Evolutionary conservation across 1,140 invertebrate species (phyloP).

Genomic region (Euwallacea fornicatus): DNA sequence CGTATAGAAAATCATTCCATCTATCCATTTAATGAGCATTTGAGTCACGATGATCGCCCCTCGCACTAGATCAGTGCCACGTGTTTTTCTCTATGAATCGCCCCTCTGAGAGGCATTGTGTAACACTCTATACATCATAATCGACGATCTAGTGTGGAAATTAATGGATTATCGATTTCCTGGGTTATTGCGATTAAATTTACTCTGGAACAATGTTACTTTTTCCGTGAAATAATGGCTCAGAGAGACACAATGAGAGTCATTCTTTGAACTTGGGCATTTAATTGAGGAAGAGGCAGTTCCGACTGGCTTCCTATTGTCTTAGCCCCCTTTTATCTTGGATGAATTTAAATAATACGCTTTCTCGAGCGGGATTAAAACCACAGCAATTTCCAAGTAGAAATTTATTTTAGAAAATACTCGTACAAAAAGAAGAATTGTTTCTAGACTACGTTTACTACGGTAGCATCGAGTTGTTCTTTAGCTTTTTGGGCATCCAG

Average conservation of each 20-base stretch:
- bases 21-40: neutral
- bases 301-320: constrained; percentile 18
- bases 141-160: constrained; percentile 7
- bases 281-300: constrained; percentile 17
- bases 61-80: neutral
- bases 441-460: no score
- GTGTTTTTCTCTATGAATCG: constrained; percentile 10
- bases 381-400: no score
- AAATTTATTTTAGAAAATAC: no score
- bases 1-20: constrained; percentile 1
- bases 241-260: constrained; percentile 9
- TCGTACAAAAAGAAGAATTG: no score
- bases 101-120: neutral
- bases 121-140: constrained; percentile 7
- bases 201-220: constrained; percentile 11
- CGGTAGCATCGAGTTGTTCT: neutral
- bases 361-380: no score
- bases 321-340: neutral
- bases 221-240: constrained; percentile 7
- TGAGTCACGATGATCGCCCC: constrained; percentile 6
- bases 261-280: constrained; percentile 22
- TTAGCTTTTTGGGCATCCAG: neutral
- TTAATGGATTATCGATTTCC: constrained; percentile 13
- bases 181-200: neutral
- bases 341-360: no score